Conservation (phyloP, 2,797 vertebrate species). For the Pogoniulus pusillus region DNA sequence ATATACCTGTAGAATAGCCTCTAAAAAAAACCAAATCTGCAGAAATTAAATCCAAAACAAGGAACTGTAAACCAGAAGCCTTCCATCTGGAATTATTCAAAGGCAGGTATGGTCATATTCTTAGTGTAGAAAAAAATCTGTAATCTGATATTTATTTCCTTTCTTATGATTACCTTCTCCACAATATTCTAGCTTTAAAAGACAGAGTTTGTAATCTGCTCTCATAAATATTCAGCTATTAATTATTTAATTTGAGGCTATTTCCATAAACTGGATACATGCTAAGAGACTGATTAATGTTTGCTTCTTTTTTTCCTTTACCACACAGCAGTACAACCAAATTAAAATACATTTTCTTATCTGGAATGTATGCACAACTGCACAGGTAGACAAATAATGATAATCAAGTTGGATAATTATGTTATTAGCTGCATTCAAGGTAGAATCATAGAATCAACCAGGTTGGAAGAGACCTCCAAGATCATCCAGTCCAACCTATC, state of each 20-base stretch:
- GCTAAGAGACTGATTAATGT: not conserved
- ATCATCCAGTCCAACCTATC: too few relatives aligned
- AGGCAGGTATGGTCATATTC: conserved; percentile 58
- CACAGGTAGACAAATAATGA: not conserved
- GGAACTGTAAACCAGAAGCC: conserved; percentile 59
- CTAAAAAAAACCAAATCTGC: not conserved
- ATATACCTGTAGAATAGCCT: not conserved
- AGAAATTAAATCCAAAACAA: conserved; percentile 65
- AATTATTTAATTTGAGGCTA: not conserved
- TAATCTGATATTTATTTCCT: conserved; percentile 61
- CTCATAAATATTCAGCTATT: not conserved
- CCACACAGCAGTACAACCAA: not conserved
- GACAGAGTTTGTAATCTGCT: not conserved
- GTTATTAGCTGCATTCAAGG: not conserved
- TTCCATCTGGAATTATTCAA: conserved; percentile 79
- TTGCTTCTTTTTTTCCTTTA: not conserved
- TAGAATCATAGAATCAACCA: too few relatives aligned
- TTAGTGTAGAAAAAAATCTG: conserved; percentile 58
- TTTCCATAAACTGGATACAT: not conserved
- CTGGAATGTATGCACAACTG: not conserved
- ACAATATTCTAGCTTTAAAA: not conserved
- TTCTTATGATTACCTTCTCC: conserved; percentile 16
- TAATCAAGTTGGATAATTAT: not conserved
- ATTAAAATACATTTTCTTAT: not conserved
- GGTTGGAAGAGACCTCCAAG: too few relatives aligned